phyloP scores from a whole-genome alignment of 2,113 vertebrate genomes.

The Phasianus colchicus region DNA sequence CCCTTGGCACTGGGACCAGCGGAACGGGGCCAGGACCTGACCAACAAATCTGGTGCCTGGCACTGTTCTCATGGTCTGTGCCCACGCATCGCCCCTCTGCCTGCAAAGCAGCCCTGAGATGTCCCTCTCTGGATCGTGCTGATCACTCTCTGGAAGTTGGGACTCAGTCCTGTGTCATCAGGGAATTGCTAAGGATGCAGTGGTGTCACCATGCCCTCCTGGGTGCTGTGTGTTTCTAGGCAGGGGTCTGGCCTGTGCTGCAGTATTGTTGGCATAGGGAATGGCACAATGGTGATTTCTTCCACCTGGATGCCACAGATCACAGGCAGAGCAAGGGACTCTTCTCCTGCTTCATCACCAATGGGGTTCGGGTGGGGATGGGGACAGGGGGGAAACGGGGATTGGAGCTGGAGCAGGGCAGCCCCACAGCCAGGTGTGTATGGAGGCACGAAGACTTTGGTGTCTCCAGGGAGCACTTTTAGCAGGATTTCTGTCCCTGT shows the following conservation, averaged over 20 bases:
- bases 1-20: neutral
- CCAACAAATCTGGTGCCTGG: neutral
- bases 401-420: neutral
- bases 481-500: too few relatives aligned
- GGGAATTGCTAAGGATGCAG: neutral
- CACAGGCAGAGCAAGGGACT: neutral
- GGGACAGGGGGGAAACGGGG: neutral
- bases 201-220: neutral
- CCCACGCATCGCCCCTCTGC: neutral
- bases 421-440: too few relatives aligned
- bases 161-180: neutral
- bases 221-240: neutral
- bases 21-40: neutral
- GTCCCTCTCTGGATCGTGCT: neutral
- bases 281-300: neutral
- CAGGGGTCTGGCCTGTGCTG: neutral
- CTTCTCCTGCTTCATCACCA: neutral
- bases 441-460: too few relatives aligned
- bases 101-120: neutral
- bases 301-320: neutral
- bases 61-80: neutral
- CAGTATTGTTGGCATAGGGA: neutral
- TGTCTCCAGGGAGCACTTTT: too few relatives aligned
- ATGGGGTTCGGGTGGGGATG: neutral
- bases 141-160: neutral